Evolutionary conservation across 2,888 invertebrate species (phyloP).

Genomic region (Petrolisthes manimaculis): DNA sequence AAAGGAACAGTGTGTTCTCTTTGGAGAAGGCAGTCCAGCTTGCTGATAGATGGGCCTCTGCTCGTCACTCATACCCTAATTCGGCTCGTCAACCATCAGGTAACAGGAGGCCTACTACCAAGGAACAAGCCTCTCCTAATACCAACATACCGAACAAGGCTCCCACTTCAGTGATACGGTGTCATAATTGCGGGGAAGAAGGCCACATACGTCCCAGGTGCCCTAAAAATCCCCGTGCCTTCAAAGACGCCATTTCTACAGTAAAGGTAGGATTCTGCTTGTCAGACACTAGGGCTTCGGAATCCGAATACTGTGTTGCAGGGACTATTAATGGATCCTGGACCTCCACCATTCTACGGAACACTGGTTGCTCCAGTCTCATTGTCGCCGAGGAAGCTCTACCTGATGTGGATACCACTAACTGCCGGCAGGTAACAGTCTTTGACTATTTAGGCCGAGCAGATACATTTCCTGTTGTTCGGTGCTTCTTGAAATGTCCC

Average conservation of each 20-base stretch:
- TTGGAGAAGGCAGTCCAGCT: too few relatives aligned
- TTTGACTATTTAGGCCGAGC: too few relatives aligned
- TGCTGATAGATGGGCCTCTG: neutral
- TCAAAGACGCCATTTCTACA: neutral
- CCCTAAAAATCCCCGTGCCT: conserved; percentile 22
- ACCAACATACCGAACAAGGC: too few relatives aligned
- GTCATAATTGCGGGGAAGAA: neutral
- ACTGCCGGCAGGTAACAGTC: too few relatives aligned
- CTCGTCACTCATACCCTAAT: neutral
- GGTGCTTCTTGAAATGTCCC: too few relatives aligned
- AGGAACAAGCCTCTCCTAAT: too few relatives aligned
- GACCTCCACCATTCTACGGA: neutral
- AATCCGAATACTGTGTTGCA: conserved; percentile 2
- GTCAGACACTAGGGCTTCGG: neutral
- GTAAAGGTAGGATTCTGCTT: neutral
- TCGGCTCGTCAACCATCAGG: neutral
- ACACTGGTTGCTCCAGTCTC: conserved; percentile 12
- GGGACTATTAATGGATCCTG: conserved; percentile 18
- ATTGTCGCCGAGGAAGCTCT: conserved; percentile 24
- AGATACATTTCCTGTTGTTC: too few relatives aligned
- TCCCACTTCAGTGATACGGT: too few relatives aligned
- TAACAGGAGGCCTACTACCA: neutral
- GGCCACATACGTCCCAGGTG: conserved; percentile 25
- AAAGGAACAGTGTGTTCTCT: too few relatives aligned
- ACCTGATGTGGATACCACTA: neutral